phyloP scores from a whole-genome alignment of 1,140 invertebrate genomes.

The Tetramorium simillimum region DNA sequence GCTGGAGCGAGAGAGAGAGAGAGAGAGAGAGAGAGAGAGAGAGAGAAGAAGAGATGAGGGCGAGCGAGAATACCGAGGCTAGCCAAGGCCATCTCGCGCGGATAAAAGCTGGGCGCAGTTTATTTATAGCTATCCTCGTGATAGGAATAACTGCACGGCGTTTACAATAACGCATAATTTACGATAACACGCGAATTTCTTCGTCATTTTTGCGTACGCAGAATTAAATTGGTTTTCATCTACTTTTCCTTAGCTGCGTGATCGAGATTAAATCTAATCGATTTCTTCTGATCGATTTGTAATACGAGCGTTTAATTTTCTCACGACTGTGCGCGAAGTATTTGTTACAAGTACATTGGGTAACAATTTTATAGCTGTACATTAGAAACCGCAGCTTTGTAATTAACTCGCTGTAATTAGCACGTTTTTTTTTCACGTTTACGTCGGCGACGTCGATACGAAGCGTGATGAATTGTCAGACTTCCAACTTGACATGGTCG shows the following conservation, averaged over 20 bases:
- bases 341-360: neutral
- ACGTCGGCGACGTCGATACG: slow-evolving; percentile 1
- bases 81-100: slow-evolving; percentile 51
- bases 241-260: neutral
- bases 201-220: no score
- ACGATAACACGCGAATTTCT: slow-evolving; percentile 22
- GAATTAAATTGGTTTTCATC: neutral
- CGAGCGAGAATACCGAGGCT: slow-evolving; percentile 6
- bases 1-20: neutral
- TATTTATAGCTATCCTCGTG: slow-evolving; percentile 49
- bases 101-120: slow-evolving; percentile 39
- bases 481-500: slow-evolving; percentile 62
- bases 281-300: neutral
- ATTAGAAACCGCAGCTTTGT: neutral
- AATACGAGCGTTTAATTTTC: neutral
- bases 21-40: neutral
- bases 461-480: slow-evolving; percentile 68
- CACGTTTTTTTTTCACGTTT: slow-evolving; percentile 56
- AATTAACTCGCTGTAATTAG: slow-evolving; percentile 39
- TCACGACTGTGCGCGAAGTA: neutral
- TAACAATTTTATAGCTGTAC: neutral
- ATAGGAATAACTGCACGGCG: slow-evolving; percentile 49
- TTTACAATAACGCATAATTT: slow-evolving; percentile 38
- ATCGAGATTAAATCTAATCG: neutral
- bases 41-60: no score